Base-by-base conservation (phyloP, 2,797 vertebrate genomes). In the Silurus lanzhouensis region DNA sequence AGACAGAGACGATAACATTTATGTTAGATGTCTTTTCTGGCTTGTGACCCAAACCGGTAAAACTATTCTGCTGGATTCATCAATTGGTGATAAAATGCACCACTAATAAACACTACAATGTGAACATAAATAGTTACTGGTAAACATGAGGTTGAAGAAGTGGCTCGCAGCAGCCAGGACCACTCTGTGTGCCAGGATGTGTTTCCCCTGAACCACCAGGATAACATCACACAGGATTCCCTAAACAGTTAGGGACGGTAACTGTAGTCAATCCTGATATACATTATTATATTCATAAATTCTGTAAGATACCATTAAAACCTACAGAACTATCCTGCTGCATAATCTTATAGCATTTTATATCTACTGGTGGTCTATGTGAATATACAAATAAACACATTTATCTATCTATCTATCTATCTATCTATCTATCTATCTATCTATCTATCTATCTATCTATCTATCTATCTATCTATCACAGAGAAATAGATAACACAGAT, bases 91-190 rank as follows among this genome's bases (percentile, higher is more conserved):
- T 13, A 20, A 22, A 2, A 22, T 22, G 31, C 27, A 22, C 5
- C 25, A 22, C 25, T 44, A 52, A 55, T 48, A 27, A 75, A 25
- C 8, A 76, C 5, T 31, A 68, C 48, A 27, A 25, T 20, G 25
- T 19, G 60, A 68, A 17, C 2, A 10, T 7, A 66, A 25, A 9
- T 1, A 19, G 97, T 97, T 95, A 99, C 98, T 97, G 86, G 98
- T 99, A 91, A 99, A 99, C 98, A 99, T 99, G 92, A 99, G 95
- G 92, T 96, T 98, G 95, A 99, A 99, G 93, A 99, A 98, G 89
- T 98, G 97, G 92, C 98, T 99, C 68, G 97, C 98, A 86, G 98
- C 97, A 80, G 98, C 96, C 84, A 99, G 94, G n/a, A 99, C 97
- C 68, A 99, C 97, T 88, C 98, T 96, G 90, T 99, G 98, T 79